Evolutionary conservation across 2,888 invertebrate genomes (phyloP).

Genomic region (Spisula solida): DNA sequence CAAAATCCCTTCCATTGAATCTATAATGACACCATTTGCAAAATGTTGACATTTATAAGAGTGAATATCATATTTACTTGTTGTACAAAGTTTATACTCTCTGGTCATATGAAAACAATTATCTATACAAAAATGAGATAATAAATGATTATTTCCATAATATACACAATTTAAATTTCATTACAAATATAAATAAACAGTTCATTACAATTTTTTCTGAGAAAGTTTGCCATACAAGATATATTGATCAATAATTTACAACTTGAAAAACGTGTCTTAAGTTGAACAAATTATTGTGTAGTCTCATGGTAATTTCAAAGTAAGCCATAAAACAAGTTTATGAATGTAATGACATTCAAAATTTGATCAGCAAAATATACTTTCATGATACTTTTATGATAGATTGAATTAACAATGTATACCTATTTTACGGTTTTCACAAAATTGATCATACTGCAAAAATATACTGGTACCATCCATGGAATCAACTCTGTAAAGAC

Average conservation of each 20-base stretch:
- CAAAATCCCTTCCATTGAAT: not conserved
- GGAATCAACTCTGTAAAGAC: too few relatives aligned
- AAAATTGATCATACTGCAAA: too few relatives aligned
- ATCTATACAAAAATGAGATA: not conserved
- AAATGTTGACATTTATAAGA: not conserved
- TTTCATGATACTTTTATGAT: too few relatives aligned
- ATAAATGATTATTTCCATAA: not conserved
- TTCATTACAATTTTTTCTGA: not conserved
- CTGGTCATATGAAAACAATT: not conserved
- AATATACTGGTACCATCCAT: too few relatives aligned
- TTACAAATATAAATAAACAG: not conserved
- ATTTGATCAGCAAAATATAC: too few relatives aligned
- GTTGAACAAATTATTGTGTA: too few relatives aligned
- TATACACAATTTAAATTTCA: not conserved
- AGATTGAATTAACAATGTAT: too few relatives aligned
- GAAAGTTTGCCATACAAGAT: not conserved
- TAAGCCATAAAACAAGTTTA: too few relatives aligned
- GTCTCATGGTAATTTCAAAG: too few relatives aligned
- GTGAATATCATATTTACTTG: not conserved
- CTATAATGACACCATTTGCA: not conserved
- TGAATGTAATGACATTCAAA: too few relatives aligned
- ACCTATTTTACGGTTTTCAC: too few relatives aligned
- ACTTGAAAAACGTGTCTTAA: too few relatives aligned
- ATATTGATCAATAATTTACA: not conserved
- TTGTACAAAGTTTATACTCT: not conserved